Evolutionary conservation across 1,140 invertebrate genomes (phyloP).

Genomic region (Andrena cerasifolii): DNA sequence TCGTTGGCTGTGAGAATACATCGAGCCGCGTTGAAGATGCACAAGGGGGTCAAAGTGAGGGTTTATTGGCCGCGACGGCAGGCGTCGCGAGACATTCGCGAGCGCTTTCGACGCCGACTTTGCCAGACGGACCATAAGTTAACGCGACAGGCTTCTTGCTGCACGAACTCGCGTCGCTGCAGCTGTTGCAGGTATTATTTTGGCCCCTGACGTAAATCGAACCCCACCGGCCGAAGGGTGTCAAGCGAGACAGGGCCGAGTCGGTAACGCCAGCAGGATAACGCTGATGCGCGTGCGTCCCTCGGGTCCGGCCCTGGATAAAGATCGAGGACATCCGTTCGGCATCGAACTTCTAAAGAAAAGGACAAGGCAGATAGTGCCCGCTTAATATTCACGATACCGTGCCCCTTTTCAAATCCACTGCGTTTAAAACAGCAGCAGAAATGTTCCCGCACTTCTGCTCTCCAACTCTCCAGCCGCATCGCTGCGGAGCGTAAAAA

Average conservation of each 20-base stretch:
- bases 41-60: too few relatives aligned
- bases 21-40: not conserved
- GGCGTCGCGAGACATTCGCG: not conserved
- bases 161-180: constrained; percentile 4
- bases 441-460: too few relatives aligned
- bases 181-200: constrained; percentile 37
- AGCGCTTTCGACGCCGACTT: not conserved
- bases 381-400: too few relatives aligned
- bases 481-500: too few relatives aligned
- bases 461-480: too few relatives aligned
- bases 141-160: constrained; percentile 34
- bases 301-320: too few relatives aligned
- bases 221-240: not conserved
- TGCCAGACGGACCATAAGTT: constrained; percentile 19
- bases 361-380: too few relatives aligned
- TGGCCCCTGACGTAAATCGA: constrained; percentile 13
- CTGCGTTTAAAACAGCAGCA: too few relatives aligned
- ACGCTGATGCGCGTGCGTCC: not conserved
- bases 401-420: too few relatives aligned
- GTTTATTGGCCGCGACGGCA: constrained; percentile 9
- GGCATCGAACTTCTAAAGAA: too few relatives aligned
- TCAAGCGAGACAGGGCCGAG: not conserved
- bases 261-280: not conserved
- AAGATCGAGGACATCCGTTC: too few relatives aligned
- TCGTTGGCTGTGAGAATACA: not conserved